These are phyloP conservation scores for Gulo gulo DNA, from an alignment of 2,113 vertebrate species.

Conservation along the genomic window DNA sequence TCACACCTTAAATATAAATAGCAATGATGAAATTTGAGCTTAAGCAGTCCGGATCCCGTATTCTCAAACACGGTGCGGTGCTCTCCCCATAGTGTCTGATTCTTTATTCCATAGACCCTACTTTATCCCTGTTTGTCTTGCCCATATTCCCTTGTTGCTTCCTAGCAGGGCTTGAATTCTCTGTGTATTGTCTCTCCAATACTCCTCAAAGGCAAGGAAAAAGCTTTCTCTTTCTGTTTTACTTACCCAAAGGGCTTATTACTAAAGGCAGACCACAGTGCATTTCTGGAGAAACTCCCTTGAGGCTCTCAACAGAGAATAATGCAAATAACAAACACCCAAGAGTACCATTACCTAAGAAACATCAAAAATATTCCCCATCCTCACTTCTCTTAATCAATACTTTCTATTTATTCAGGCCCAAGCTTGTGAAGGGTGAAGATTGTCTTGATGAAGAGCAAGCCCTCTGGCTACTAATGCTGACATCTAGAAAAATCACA, in stretches of 20 bases:
- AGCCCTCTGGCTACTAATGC: slow-evolving; percentile 25
- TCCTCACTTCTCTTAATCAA: slow-evolving; percentile 44
- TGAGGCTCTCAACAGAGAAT: neutral
- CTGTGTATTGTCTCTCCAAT: neutral
- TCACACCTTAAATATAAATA: neutral
- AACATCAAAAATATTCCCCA: slow-evolving; percentile 2
- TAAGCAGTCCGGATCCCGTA: neutral
- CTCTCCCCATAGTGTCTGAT: neutral
- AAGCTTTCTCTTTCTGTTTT: neutral
- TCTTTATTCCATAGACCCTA: neutral
- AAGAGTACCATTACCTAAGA: neutral
- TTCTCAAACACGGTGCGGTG: neutral
- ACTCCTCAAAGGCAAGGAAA: neutral
- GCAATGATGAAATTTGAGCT: neutral
- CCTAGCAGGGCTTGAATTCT: neutral
- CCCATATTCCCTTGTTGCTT: neutral
- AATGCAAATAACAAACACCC: neutral
- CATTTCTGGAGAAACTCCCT: neutral
- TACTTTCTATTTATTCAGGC: slow-evolving; percentile 36
- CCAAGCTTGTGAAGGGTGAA: slow-evolving; percentile 7
- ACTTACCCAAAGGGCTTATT: neutral
- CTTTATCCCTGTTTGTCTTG: neutral
- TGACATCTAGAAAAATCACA: neutral
- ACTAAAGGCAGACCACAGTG: neutral
- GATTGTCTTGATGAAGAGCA: slow-evolving; percentile 13